Percentiles rank a stretch among this genome's conserved stretches.
Evolutionary conservation across 2,797 vertebrate species (phyloP).

Genomic region (Agapornis canus): DNA sequence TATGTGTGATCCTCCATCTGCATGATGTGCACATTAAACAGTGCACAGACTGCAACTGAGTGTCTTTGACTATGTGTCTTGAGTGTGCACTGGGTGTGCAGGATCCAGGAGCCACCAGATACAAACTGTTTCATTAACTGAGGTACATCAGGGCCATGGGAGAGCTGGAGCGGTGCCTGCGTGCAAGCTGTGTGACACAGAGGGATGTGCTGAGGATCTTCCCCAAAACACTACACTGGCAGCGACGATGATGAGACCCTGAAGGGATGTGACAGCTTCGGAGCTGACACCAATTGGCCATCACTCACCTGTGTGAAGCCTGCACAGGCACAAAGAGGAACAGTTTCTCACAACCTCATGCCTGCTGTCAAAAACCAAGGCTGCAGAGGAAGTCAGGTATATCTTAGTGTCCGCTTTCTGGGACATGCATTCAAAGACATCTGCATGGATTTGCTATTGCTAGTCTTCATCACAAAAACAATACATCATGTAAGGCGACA

Average conservation of each 20-base stretch:
- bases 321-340: background rate
- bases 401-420: background rate
- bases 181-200: background rate
- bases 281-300: background rate
- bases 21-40: background rate
- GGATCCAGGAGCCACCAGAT: background rate
- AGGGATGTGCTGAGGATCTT: background rate
- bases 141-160: accelerated
- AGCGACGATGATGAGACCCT: background rate
- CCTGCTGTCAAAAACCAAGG: background rate
- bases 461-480: background rate
- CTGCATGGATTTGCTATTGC: background rate
- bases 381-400: background rate
- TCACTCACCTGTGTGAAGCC: background rate
- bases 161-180: background rate
- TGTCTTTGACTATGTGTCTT: background rate
- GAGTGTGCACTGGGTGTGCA: accelerated
- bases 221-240: background rate
- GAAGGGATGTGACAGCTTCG: background rate
- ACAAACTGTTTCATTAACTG: background rate
- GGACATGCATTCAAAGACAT: background rate
- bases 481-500: background rate
- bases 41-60: background rate
- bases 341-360: background rate
- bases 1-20: background rate